Base-by-base conservation (phyloP, 2,113 vertebrate species). In the Canis aureus region DNA sequence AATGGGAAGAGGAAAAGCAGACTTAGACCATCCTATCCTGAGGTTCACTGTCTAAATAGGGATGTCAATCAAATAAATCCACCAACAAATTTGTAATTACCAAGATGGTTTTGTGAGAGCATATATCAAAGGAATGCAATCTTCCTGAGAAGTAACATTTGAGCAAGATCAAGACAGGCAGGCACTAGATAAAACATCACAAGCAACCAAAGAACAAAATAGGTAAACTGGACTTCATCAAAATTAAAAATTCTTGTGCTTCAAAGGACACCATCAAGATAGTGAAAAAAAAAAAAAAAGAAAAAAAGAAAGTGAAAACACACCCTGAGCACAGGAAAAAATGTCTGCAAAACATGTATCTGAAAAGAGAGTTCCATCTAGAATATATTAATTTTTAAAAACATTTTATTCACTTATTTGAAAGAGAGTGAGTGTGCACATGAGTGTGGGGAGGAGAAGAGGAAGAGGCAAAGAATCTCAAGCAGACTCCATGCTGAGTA, bases 141-240 rank as follows among this genome's bases (percentile, higher is more conserved):
- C n/a, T 69, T 81, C 53, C 16, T 11, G 55, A 60, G 38, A 79
- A 96, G 59, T 51, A 12, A 96, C 29, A 93, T 81, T 43, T 93
- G 60, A 87, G 8, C 43, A 78, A 71, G 19, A 22, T 89, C 82
- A 91, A 91, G 60, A 69, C 3, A 9, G 59, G 55, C 57, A 23
- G 53, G 49, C 5, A 73, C 64, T 43, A 84, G 57, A 60, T 60
- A 59, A n/a, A 90, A 83, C 2, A 66, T 17, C 51, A 89, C 17
- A 84, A 86, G 43, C 82, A 91, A 87, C 55, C 67, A 89, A 92
- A 62, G 29, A 22, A 83, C 43, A 53, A 87, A 89, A 85, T 2
- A 85, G 38, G 51, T 78, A 85, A 80, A 51, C 4, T 51, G 43
- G 15, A 95, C 57, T 59, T 94, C 82, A 64, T 66, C 23, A 27